Evolutionary conservation across 2,113 vertebrate species (phyloP), one percentile per base, ranked within the genome.

Genomic region (Thalassoma bifasciatum): DNA sequence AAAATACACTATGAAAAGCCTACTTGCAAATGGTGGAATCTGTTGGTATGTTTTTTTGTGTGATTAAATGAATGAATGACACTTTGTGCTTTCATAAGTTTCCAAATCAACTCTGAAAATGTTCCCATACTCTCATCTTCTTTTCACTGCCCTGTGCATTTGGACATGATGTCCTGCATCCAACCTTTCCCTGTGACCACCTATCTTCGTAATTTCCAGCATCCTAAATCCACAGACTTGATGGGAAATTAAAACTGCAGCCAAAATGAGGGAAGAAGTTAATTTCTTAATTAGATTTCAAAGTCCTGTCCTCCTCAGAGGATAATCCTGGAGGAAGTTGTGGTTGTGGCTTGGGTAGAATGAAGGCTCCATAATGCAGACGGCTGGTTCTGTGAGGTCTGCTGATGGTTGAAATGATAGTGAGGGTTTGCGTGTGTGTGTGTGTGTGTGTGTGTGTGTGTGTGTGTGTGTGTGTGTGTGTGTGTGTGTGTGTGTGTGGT

Each of bases 271-370:
- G 84, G 76, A 90, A 81, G 66, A 67, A 75, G 72, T 85, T 84
- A 80, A 89, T 90, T 88, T 90, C 73, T 75, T 91, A 88, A 90
- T 87, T 90, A 77, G 67, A 77, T 81, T 88, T 90, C 83, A 86
- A 89, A 88, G 79, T 79, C 80, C 34, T 79, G 64, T 75, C 50
- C 44, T 82, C 51, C 76, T 62, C 24, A 66, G 74, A 82, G 82
- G 77, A 83, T 75, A 83, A 77, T 89, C 71, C 21, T 54, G 44
- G 56, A 88, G 90, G 88, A 91, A 90, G 77, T 92, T 63, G 85
- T 22, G 84, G 89, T 89, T 86, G 71, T 83, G 86, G 82, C 67
- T 80, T 77, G 66, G 63, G 77, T 62, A 78, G 80, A 81, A 81
- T 44, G 61, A 22, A 79, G 47, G 23, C 70, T 61, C 58, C 53